These are phyloP conservation scores for Ceratotherium simum DNA, from an alignment of 2,113 vertebrate species.

Conservation along the genomic window DNA sequence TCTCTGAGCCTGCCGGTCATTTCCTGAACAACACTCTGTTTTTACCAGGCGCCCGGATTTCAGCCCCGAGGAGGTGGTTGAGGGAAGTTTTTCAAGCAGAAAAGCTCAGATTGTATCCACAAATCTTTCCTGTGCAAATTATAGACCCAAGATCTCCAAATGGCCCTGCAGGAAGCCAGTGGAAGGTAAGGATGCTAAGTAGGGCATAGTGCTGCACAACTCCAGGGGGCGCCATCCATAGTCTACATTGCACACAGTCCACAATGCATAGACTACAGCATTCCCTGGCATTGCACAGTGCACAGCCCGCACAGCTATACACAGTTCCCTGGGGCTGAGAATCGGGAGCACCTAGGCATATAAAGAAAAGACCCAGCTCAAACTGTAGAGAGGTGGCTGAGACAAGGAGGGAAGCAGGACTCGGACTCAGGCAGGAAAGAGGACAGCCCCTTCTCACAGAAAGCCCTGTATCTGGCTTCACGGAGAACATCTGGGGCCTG, in stretches of 20 bases:
- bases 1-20: not conserved
- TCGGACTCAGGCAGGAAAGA: not conserved
- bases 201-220: not conserved
- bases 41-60: not conserved
- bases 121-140: not conserved
- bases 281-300: not conserved
- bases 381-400: not conserved
- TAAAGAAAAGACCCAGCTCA: not conserved
- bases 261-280: too few relatives aligned
- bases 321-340: not conserved
- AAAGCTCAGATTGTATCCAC: not conserved
- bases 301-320: too few relatives aligned
- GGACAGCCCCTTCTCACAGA: not conserved
- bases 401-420: not conserved
- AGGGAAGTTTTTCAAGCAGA: not conserved
- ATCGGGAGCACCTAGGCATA: not conserved
- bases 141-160: not conserved
- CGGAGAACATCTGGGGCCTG: not conserved
- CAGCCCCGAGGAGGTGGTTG: not conserved
- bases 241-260: too few relatives aligned
- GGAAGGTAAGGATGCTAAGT: not conserved
- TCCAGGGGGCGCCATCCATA: not conserved
- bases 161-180: not conserved
- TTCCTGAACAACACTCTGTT: not conserved
- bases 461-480: not conserved